A percentile compares a stretch with the other conserved stretches of the same genome.
phyloP scores from a whole-genome alignment of 2,113 vertebrate species.

The Heterocephalus glaber region DNA sequence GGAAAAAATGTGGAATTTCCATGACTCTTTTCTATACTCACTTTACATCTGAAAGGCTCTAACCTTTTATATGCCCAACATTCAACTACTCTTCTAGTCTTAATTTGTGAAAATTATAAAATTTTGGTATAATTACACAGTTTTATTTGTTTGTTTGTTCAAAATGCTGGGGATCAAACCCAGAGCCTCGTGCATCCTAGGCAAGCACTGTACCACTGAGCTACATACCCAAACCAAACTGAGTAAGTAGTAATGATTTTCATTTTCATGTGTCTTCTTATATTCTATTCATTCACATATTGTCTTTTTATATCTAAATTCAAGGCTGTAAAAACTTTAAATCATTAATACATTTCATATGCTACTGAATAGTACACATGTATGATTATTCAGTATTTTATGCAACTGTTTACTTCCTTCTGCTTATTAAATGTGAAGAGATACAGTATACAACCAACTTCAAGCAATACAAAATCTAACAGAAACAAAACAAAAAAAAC shows the following conservation, averaged over 20 bases:
- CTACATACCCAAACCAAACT: neutral
- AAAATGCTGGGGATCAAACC: neutral
- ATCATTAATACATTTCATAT: neutral
- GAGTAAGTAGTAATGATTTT: neutral
- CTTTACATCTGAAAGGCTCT: neutral
- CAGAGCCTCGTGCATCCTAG: too few species aligned
- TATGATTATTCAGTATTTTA: neutral
- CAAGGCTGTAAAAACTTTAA: neutral
- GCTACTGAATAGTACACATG: neutral
- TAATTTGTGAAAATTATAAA: neutral
- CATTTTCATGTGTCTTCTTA: neutral
- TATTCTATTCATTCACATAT: neutral
- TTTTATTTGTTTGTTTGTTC: neutral
- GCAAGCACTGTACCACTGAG: neutral
- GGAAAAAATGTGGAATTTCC: neutral
- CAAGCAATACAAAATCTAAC: neutral
- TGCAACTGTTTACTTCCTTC: neutral
- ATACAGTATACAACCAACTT: neutral
- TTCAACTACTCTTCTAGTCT: neutral
- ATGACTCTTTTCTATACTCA: neutral
- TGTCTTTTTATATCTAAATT: neutral
- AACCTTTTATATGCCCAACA: neutral
- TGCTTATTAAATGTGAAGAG: neutral
- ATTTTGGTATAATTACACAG: neutral
- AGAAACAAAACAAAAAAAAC: slow-evolving; percentile 23